A percentile compares a stretch with the other conserved stretches of the same genome.
Evolutionary conservation across 1,140 invertebrate genomes (phyloP).

Genomic region (Hermetia illucens): DNA sequence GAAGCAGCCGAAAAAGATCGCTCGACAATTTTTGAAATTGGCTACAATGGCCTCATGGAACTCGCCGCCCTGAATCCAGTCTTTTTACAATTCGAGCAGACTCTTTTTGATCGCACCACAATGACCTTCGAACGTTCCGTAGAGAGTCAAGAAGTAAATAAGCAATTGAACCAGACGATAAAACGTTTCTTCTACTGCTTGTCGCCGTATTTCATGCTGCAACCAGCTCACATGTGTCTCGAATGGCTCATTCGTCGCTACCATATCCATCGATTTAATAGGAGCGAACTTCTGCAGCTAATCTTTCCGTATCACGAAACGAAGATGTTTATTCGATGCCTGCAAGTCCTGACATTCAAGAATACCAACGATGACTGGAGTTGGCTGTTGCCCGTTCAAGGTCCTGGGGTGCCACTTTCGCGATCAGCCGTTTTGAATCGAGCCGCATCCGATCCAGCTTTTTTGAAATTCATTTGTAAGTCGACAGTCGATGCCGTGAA

Average conservation of each 20-base stretch:
- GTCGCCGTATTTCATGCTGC: constrained; percentile 76
- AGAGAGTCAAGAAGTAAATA: constrained; percentile 56
- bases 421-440: constrained; percentile 57
- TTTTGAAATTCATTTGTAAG: constrained; percentile 61
- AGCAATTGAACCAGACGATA: constrained; percentile 60
- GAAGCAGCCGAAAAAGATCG: constrained; percentile 75
- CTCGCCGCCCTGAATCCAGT: constrained; percentile 51
- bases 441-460: constrained; percentile 47
- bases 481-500: constrained; percentile 49
- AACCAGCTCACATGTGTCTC: constrained; percentile 71
- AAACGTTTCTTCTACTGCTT: constrained; percentile 63
- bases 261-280: constrained; percentile 77
- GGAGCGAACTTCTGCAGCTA: constrained; percentile 59
- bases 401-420: constrained; percentile 52
- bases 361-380: constrained; percentile 50
- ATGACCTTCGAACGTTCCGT: constrained; percentile 67
- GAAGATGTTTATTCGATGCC: constrained; percentile 66
- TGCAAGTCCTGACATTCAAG: constrained; percentile 60
- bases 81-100: constrained; percentile 59
- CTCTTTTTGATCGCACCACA: constrained; percentile 59
- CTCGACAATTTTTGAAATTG: constrained; percentile 72
- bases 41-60: constrained; percentile 69
- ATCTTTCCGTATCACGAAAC: constrained; percentile 87
- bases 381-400: constrained; percentile 62
- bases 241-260: constrained; percentile 89